These are phyloP conservation scores for Rhodophaea formosa DNA, from an alignment of 2,888 invertebrate genomes.

Conservation along the genomic window DNA sequence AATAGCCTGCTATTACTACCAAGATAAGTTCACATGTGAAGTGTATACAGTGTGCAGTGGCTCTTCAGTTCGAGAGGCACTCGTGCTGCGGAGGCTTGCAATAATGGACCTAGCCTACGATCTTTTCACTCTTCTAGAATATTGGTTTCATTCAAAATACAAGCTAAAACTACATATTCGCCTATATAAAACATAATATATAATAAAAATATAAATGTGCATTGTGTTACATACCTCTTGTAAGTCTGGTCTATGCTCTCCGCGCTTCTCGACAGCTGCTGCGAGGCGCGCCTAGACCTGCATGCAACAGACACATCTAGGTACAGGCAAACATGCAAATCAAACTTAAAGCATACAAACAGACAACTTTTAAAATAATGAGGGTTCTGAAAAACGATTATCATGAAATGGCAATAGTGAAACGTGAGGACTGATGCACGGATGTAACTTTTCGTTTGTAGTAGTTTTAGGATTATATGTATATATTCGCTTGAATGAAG, in stretches of 20 bases:
- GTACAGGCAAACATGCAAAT: conserved; percentile 71
- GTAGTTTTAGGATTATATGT: too few relatives aligned
- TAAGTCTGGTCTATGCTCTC: conserved; percentile 83
- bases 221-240: conserved; percentile 75
- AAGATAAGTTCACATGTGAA: conserved; percentile 3
- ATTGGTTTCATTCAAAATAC: neutral
- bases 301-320: conserved; percentile 79
- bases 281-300: conserved; percentile 94
- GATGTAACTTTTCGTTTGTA: too few relatives aligned
- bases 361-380: conserved; percentile 18
- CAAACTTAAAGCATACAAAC: conserved; percentile 33
- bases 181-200: neutral
- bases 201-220: neutral
- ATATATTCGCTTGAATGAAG: too few relatives aligned
- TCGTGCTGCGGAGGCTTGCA: neutral
- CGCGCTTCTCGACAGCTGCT: conserved; percentile 87
- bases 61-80: neutral
- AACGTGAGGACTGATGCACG: too few relatives aligned
- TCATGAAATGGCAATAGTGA: too few relatives aligned
- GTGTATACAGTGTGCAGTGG: neutral
- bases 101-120: neutral
- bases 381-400: too few relatives aligned
- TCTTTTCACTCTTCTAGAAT: neutral
- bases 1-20: neutral
- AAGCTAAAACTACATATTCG: too few relatives aligned